A percentile compares a stretch with the other conserved stretches of the same genome.
Evolutionary conservation across 2,113 vertebrate genomes (phyloP).

Genomic region (Solenodon paradoxus): DNA sequence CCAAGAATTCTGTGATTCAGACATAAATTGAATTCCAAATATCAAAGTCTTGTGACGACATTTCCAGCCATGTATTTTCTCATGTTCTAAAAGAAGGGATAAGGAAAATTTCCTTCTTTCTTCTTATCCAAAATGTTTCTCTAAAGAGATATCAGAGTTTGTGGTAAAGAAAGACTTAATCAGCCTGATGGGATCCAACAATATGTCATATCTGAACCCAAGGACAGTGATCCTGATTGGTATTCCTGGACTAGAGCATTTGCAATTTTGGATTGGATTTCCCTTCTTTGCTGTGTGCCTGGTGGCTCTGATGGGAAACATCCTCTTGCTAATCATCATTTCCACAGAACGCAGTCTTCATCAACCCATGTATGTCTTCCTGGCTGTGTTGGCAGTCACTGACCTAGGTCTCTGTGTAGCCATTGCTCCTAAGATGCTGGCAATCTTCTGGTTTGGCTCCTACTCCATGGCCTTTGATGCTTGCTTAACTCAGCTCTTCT

Average conservation of each 20-base stretch:
- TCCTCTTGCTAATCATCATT: conserved; percentile 59
- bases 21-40: neutral
- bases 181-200: conserved; percentile 13
- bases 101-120: neutral
- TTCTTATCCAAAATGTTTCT: neutral
- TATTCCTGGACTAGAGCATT: conserved; percentile 66
- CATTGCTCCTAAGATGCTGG: conserved; percentile 71
- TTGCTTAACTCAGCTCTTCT: conserved; percentile 77
- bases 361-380: conserved; percentile 73
- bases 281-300: conserved; percentile 57
- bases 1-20: neutral
- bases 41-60: neutral
- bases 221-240: conserved; percentile 57
- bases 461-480: conserved; percentile 30
- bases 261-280: conserved; percentile 70
- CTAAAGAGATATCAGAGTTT: neutral
- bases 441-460: conserved; percentile 64
- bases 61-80: neutral
- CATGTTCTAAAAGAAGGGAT: neutral
- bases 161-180: neutral
- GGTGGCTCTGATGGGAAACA: conserved; percentile 68
- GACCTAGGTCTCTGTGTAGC: conserved; percentile 65
- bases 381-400: conserved; percentile 64
- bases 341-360: conserved; percentile 56
- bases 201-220: conserved; percentile 57